Percentiles rank a stretch among this genome's conserved stretches.
Conservation (phyloP, 2,113 vertebrate species). For the Mustela nigripes region DNA sequence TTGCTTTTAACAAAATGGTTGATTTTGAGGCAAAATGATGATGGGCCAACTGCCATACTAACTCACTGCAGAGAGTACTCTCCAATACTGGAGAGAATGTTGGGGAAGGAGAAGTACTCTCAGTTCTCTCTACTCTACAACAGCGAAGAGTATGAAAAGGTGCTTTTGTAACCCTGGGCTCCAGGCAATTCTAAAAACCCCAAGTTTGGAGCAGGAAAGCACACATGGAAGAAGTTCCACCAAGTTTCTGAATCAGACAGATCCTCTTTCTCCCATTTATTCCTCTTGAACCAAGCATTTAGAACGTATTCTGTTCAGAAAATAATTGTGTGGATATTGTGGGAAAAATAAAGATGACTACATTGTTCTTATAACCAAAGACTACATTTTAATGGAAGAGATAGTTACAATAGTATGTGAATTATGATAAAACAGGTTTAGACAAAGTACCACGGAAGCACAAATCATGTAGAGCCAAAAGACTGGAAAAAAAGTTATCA, state of each 20-base stretch:
- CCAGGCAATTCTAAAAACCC: not conserved
- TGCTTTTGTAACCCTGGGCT: not conserved
- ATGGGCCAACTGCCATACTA: not conserved
- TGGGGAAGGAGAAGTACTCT: not conserved
- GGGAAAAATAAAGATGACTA: not conserved
- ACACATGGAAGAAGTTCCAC: not conserved
- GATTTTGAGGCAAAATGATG: not conserved
- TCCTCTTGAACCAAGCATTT: not conserved
- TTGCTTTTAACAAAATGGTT: not conserved
- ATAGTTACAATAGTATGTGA: not conserved
- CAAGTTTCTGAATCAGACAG: not conserved
- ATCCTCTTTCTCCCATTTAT: not conserved
- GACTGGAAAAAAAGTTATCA: not conserved
- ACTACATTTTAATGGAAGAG: not conserved
- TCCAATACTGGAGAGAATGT: not conserved
- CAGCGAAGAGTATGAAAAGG: not conserved
- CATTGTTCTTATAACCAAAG: not conserved
- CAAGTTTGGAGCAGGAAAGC: not conserved
- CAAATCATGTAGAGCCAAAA: not conserved
- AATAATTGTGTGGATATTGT: not conserved
- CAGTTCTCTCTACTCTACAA: not conserved
- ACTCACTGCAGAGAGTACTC: not conserved
- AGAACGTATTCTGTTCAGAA: not conserved
- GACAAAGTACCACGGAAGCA: not conserved
- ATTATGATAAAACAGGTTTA: not conserved